These are phyloP conservation scores for Xiphophorus maculatus DNA, from an alignment of 2,113 vertebrate species.

Conservation along the genomic window DNA sequence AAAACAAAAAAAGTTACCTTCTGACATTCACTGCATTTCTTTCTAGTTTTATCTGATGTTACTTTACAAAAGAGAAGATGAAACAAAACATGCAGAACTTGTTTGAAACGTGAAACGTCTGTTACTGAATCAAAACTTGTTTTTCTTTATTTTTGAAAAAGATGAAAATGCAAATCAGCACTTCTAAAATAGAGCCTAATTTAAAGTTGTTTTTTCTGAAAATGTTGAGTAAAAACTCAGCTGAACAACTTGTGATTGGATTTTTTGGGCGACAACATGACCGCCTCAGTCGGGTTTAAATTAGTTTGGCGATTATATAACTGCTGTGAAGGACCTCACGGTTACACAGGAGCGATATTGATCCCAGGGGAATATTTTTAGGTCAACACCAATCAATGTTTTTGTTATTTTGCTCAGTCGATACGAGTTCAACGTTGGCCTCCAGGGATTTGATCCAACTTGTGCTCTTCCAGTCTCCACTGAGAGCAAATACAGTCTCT, in stretches of 20 bases:
- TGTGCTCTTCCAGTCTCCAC: not conserved
- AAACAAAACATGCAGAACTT: no score
- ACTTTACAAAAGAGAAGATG: no score
- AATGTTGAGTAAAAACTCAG: not conserved
- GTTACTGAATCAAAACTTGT: no score
- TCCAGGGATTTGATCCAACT: slow-evolving; percentile 5
- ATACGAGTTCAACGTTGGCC: slow-evolving; percentile 5
- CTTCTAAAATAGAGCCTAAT: not conserved
- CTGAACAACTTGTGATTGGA: not conserved
- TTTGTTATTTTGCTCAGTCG: slow-evolving; percentile 1
- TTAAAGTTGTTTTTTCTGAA: not conserved
- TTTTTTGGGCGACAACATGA: not conserved
- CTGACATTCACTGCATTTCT: no score
- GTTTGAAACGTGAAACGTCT: no score
- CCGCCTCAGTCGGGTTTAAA: not conserved
- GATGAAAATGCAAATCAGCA: not conserved
- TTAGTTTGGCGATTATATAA: not conserved
- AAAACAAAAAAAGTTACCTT: no score
- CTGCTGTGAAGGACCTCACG: not conserved
- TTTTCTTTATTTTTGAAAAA: no score
- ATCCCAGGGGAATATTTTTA: slow-evolving; percentile 44
- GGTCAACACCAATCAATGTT: slow-evolving; percentile 20
- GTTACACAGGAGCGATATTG: slow-evolving; percentile 1
- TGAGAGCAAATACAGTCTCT: not conserved
- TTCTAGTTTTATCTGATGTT: no score